A percentile compares a stretch with the other conserved stretches of the same genome.
Evolutionary conservation across 2,888 invertebrate genomes (phyloP).

Genomic region (Microdon myrmicae): DNA sequence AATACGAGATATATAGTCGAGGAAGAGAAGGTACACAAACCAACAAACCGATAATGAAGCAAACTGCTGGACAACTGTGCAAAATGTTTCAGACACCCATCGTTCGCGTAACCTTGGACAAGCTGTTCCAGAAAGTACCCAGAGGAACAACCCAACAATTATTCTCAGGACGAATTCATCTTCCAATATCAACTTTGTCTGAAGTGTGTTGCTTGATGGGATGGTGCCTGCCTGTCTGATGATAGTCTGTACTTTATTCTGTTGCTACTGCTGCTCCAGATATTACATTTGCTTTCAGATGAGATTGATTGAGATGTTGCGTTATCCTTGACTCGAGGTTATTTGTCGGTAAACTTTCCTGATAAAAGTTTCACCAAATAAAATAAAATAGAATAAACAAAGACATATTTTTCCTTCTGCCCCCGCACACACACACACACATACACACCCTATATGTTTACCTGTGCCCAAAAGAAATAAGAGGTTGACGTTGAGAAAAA

Average conservation of each 20-base stretch:
- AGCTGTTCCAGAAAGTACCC: neutral
- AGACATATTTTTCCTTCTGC: too few relatives aligned
- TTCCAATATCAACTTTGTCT: constrained; percentile 23
- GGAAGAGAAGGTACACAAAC: constrained; percentile 2
- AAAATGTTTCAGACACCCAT: constrained; percentile 10
- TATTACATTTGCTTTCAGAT: constrained; percentile 7
- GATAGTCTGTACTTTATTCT: constrained; percentile 31
- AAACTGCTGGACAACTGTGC: constrained; percentile 20
- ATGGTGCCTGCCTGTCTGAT: constrained; percentile 24
- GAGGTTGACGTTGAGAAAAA: too few relatives aligned
- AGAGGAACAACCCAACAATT: constrained; percentile 15
- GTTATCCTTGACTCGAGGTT: constrained; percentile 40
- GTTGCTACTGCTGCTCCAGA: constrained; percentile 3
- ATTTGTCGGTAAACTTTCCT: constrained; percentile 44
- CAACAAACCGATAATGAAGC: constrained; percentile 24
- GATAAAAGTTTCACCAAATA: constrained; percentile 22
- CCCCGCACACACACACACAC: too few relatives aligned
- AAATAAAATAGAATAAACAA: too few relatives aligned
- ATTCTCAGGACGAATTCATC: constrained; percentile 42
- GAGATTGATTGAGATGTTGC: constrained; percentile 45
- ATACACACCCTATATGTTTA: too few relatives aligned
- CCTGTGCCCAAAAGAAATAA: too few relatives aligned
- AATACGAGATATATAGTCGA: constrained; percentile 1
- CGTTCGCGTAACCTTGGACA: constrained; percentile 10
- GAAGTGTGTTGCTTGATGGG: constrained; percentile 31